Evolutionary conservation across 2,888 invertebrate species (phyloP).

Genomic region (Tholera decimalis): DNA sequence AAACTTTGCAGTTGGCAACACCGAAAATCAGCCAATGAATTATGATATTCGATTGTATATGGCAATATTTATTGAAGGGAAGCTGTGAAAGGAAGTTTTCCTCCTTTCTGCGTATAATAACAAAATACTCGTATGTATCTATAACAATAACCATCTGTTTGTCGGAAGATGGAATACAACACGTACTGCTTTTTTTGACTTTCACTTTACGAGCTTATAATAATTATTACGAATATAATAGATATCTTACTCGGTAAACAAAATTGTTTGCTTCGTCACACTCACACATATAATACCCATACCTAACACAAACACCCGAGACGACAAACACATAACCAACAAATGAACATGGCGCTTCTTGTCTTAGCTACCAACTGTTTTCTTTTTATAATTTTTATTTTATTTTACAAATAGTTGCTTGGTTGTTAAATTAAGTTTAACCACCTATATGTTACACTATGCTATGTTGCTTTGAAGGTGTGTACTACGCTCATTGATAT

Average conservation of each 20-base stretch:
- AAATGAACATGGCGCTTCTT: no score
- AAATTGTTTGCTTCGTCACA: background rate
- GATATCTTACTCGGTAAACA: background rate
- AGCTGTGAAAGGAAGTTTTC: slow-evolving; percentile 6
- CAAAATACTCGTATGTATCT: background rate
- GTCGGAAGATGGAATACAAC: background rate
- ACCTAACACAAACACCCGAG: no score
- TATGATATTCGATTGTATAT: slow-evolving; percentile 37
- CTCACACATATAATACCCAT: no score
- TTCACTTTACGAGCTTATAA: background rate
- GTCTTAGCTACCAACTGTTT: no score
- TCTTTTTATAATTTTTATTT: no score
- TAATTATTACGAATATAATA: slow-evolving; percentile 6
- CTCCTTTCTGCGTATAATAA: background rate
- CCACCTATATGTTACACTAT: no score
- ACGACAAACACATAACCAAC: no score
- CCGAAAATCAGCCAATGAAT: slow-evolving; percentile 38
- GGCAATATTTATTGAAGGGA: slow-evolving; percentile 32
- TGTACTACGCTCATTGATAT: no score
- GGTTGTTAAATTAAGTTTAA: no score
- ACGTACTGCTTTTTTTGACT: slow-evolving; percentile 9
- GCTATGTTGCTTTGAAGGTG: no score
- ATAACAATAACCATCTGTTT: background rate
- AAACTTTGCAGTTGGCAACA: slow-evolving; percentile 54
- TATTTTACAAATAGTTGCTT: no score